These are phyloP conservation scores for Brachymystax lenok DNA, from an alignment of 2,797 vertebrate species.

Conservation along the genomic window DNA sequence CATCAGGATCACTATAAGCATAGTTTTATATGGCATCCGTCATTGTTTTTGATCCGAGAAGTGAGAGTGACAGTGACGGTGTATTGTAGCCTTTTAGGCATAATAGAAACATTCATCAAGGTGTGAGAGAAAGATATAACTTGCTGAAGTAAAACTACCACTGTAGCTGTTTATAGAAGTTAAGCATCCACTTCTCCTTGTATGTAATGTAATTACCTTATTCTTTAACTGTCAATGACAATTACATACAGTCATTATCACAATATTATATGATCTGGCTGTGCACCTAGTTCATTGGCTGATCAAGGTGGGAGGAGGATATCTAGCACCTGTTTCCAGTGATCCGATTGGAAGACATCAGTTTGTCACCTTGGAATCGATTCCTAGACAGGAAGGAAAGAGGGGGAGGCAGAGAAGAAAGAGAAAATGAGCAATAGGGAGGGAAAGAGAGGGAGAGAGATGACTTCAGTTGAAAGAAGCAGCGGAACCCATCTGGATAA, in stretches of 20 bases:
- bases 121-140: neutral
- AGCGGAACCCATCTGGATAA: constrained; percentile 62
- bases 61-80: neutral
- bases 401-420: constrained; percentile 26
- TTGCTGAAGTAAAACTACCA: neutral
- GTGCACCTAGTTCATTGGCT: neutral
- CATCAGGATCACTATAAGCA: neutral
- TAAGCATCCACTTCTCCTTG: neutral
- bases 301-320: constrained; percentile 4
- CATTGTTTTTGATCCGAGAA: neutral
- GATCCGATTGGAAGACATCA: neutral
- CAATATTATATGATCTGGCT: neutral
- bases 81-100: neutral
- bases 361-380: neutral
- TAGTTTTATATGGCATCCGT: neutral
- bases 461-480: constrained; percentile 35
- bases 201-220: neutral
- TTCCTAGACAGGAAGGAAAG: constrained; percentile 13
- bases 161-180: neutral
- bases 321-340: neutral
- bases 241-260: neutral
- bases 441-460: constrained; percentile 13
- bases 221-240: neutral
- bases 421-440: constrained; percentile 35
- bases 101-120: neutral